Evolutionary conservation across 2,113 vertebrate genomes (phyloP).

Genomic region (Ptilonorhynchus violaceus): DNA sequence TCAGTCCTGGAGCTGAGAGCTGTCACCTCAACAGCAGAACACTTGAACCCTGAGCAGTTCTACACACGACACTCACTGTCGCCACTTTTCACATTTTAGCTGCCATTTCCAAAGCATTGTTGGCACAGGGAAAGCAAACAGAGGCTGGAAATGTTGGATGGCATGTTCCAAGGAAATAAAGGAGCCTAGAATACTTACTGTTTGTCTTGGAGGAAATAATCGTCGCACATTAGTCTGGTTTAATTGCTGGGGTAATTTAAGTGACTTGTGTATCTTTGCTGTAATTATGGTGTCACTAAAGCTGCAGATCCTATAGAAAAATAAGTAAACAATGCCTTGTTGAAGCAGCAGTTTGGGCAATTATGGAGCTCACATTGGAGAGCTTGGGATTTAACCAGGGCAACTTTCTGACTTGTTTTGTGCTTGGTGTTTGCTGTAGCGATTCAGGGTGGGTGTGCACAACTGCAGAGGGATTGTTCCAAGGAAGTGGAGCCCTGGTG

Average conservation of each 20-base stretch:
- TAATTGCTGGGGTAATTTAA: slow-evolving; percentile 30
- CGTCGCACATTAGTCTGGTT: not conserved
- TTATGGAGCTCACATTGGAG: not conserved
- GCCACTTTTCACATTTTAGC: not conserved
- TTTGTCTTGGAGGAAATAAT: slow-evolving; percentile 21
- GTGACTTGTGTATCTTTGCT: slow-evolving; percentile 22
- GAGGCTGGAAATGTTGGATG: not conserved
- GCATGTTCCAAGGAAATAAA: not conserved
- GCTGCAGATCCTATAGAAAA: slow-evolving; percentile 20
- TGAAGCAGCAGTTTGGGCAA: not conserved
- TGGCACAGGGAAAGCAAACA: not conserved
- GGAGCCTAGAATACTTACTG: not conserved
- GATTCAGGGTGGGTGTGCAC: not conserved
- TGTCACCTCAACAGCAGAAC: not conserved
- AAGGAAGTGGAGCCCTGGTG: not conserved
- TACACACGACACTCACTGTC: rapidly evolving
- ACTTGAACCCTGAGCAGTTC: not conserved
- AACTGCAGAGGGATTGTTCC: not conserved
- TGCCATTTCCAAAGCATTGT: not conserved
- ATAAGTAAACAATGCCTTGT: not conserved
- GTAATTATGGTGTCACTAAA: slow-evolving; percentile 35
- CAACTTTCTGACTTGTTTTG: not conserved
- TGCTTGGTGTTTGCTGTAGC: not conserved
- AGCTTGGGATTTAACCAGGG: not conserved
- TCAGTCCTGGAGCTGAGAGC: not conserved